Evolutionary conservation across 2,888 invertebrate species (phyloP), one percentile per base, ranked within the genome.

Genomic region (Malacosoma neustria): DNA sequence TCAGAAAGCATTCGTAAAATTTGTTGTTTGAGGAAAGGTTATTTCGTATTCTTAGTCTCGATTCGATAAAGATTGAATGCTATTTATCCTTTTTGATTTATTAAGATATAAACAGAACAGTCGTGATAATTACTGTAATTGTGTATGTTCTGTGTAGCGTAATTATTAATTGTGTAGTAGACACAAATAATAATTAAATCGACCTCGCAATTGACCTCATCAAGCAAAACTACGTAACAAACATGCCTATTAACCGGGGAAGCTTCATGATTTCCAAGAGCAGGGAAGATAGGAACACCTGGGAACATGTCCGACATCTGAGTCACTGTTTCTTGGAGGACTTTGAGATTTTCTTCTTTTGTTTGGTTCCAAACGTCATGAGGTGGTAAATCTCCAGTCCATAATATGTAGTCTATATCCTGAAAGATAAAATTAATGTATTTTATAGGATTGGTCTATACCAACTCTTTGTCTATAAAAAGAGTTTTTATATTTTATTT

Each of bases 351-450:
- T 68, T 95, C 95, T 49, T 93, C 93, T 49, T 92, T 90, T 0
- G 96, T 96, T 75, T 96, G 96, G 65, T 96, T 96, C 95, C 95
- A 95, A 6, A 98, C 93, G 63, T 98, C 96, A 62, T 99, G 99
- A 0, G 98, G 95, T 3, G 98, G 97, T 45, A 98, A 81, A 76
- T 99, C 99, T 3, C 98, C 98, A 0, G 98, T 98, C 96, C 98
- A 97, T 30, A 97, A 74, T 46, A 99, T 96, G 62, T 96, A 96
- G 71, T 96, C 96, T 47, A 96, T 94, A 61, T 96, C 96, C 93
- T 93, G 64, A 33, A 84, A 14, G 7, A 36, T 22, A 14, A 14
- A 7, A 32, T 32, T 13, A 13, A 14, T 32, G 4, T 32, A 13
- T 32, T 22, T n/a, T n/a, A n/a, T n/a, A n/a, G n/a, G n/a, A n/a